These are phyloP conservation scores for Microchirus variegatus DNA, from an alignment of 2,797 vertebrate species.

Conservation along the genomic window DNA sequence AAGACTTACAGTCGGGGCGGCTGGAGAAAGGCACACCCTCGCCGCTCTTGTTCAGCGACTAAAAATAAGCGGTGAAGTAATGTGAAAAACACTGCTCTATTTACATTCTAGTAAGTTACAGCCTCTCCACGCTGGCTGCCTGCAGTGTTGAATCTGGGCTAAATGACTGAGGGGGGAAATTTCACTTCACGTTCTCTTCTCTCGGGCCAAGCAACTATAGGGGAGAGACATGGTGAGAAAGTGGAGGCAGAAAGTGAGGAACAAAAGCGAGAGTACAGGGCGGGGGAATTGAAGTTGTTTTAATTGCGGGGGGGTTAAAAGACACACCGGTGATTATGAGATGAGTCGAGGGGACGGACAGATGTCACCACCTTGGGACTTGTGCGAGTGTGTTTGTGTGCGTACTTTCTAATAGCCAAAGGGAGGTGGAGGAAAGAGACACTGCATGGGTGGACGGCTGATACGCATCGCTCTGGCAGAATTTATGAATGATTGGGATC, in stretches of 20 bases:
- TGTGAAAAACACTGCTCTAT: constrained; percentile 80
- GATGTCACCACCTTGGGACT: constrained; percentile 22
- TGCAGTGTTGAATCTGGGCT: constrained; percentile 59
- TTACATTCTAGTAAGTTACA: constrained; percentile 78
- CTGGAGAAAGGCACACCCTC: constrained; percentile 68
- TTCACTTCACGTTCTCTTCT: constrained; percentile 47
- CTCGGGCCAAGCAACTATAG: constrained; percentile 31
- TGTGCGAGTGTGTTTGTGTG: constrained; percentile 34
- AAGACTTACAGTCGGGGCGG: constrained; percentile 59
- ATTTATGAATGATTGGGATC: constrained; percentile 84
- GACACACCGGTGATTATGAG: background rate
- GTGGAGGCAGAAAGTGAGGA: constrained; percentile 10
- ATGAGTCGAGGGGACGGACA: constrained; percentile 14
- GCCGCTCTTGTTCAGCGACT: constrained; percentile 77
- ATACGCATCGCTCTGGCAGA: constrained; percentile 62
- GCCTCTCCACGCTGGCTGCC: constrained; percentile 55
- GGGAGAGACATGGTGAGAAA: constrained; percentile 40
- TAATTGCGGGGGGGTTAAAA: no score
- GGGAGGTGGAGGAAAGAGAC: constrained; percentile 52
- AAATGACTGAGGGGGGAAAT: constrained; percentile 66
- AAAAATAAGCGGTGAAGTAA: constrained; percentile 83
- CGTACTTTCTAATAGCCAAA: constrained; percentile 58
- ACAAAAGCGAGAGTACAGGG: background rate
- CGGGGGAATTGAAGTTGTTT: no score
- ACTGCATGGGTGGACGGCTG: constrained; percentile 55